Base-by-base conservation (phyloP, 2,888 invertebrate species). In the Xanthia togata region DNA sequence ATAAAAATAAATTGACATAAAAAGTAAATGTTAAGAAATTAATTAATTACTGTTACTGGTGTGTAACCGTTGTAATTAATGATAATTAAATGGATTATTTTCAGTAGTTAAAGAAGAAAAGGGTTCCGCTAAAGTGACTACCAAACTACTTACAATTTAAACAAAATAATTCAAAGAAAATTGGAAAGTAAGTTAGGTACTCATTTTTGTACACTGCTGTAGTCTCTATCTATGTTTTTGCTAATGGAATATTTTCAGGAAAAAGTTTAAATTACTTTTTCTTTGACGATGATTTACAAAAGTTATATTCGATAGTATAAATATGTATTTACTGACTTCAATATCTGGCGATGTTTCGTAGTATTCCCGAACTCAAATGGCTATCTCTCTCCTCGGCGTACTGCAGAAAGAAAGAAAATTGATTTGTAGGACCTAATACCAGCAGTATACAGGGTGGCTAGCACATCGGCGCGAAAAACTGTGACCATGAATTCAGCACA, bases 151-250 rank as follows among this genome's bases (percentile, higher is more conserved):
- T 59, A n/a, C 20, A 60, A 38, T 73, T 74, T 81, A 2, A 0
- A 47, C 59, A n/a, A 55, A 64, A 38, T 69, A 47, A 38, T 82
- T 77, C 63, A 79, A 65, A 83, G 64, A 65, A 38, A 70, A 70
- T 26, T 78, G 23, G 57, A 47, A 63, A 69, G 31, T 44, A 59
- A 82, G 63, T 63, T 57, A 41, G 1, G 4, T 57, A 53, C 69
- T 59, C 59, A 64, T 67, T 69, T 20, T 8, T 57, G 6, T 60
- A 35, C 5, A 50, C 9, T 26, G 14, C 9, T 26, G 14, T 31
- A 4, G 12, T 23, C 64, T 23, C 64, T 63, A 50, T 11, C n/a
- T 35, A 55, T 20, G 4, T 64, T 73, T 2, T 9, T 53, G n/a
- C n/a, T 57, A 44, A 0, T 31, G 20, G 1, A 55, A 26, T 38